A percentile compares a stretch with the other conserved stretches of the same genome.
phyloP scores from a whole-genome alignment of 2,113 vertebrate species.

The Paramormyrops kingsleyae region DNA sequence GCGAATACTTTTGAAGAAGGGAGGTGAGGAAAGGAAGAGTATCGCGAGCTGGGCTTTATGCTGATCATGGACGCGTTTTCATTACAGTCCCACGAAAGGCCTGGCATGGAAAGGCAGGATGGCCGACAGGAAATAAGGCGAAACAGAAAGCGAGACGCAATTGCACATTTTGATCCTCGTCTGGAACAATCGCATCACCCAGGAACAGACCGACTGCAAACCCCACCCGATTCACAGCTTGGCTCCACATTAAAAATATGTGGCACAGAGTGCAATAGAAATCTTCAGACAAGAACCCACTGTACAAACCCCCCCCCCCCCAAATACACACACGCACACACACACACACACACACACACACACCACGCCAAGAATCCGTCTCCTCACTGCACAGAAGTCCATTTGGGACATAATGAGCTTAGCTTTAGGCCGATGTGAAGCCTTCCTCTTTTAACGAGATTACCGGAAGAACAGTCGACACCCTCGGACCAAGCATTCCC shows the following conservation, averaged over 20 bases:
- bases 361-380: background rate
- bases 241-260: background rate
- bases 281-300: background rate
- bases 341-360: background rate
- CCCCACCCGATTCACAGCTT: background rate
- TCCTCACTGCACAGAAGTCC: background rate
- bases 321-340: too few species aligned
- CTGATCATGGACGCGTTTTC: background rate
- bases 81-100: background rate
- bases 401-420: background rate
- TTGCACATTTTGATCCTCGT: background rate
- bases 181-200: background rate
- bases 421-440: background rate
- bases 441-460: constrained; percentile 3
- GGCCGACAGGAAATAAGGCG: background rate
- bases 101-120: background rate
- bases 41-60: background rate
- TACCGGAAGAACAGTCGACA: background rate
- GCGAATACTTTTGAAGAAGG: background rate
- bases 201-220: background rate
- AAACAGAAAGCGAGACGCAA: background rate
- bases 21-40: background rate
- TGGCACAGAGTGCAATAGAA: background rate
- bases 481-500: background rate
- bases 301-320: background rate